Base-by-base conservation (phyloP, 2,797 vertebrate genomes). In the Mastacembelus armatus region DNA sequence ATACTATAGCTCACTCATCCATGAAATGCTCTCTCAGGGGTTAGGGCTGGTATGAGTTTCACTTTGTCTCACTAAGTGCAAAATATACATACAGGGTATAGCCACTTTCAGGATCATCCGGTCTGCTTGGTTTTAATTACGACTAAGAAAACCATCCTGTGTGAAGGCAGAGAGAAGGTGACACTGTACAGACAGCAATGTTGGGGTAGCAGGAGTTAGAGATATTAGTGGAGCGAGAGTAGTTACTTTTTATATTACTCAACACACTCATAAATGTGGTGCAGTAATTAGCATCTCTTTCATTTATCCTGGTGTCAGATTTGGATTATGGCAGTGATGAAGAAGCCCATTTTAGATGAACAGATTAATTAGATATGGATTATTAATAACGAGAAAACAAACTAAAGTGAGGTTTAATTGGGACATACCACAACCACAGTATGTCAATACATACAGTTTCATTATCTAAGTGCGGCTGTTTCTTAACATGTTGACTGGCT, bases 111-210 rank as follows among this genome's bases (percentile, higher is more conserved):
- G 67, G 64, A 64, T 63, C 15, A n/a, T 57, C 27, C 7, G 35
- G 36, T 32, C 30, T 59, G 49, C 26, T 72, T 64, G 74, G 38
- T 40, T 85, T 77, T 83, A 79, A 84, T 88, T 74, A 73, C 70
- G 32, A 66, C 35, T 35, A 19, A 65, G 48, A 49, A 19, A 58
- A 65, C 58, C 49, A 50, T 77, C 57, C 43, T 64, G 71, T 21
- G 60, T 58, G 47, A 40, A 39, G 49, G 68, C 33, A 22, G 24
- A 43, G 35, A 8, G 12, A 48, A 4, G 36, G 45, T 49, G 60
- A 81, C 59, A 42, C 58, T 36, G 26, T 43, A 30, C 18, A 52
- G 36, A 15, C 36, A 56, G 7, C 19, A 56, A 30, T 3, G 18
- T n/a, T 30, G 3, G 36, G n/a, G 40, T 12, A 30, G 24, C 45